Evolutionary conservation across 2,888 invertebrate species (phyloP).

Genomic region (Tryphoninae sp.): DNA sequence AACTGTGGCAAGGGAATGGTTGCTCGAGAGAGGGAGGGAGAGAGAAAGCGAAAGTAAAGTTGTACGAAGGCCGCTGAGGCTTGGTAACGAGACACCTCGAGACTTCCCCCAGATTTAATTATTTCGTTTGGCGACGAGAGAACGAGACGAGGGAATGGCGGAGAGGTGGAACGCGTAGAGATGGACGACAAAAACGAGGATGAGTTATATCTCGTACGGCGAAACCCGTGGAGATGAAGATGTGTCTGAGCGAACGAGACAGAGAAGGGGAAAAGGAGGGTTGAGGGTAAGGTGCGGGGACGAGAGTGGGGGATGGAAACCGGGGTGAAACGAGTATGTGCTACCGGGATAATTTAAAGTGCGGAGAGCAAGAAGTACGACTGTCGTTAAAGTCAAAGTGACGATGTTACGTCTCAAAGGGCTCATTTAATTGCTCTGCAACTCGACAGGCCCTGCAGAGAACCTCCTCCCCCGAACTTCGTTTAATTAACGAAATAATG

Average conservation of each 20-base stretch:
- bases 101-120: slow-evolving; percentile 65
- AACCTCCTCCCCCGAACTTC: slow-evolving; percentile 68
- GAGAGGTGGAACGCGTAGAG: slow-evolving; percentile 29
- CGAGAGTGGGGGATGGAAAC: slow-evolving; percentile 7
- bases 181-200: slow-evolving; percentile 44
- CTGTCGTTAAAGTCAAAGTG: slow-evolving; percentile 72
- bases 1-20: not conserved
- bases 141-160: slow-evolving; percentile 27
- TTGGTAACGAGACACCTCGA: slow-evolving; percentile 58
- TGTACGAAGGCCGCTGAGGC: slow-evolving; percentile 40
- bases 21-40: not conserved
- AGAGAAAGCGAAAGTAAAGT: slow-evolving; percentile 40
- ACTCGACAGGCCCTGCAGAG: slow-evolving; percentile 30
- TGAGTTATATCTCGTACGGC: slow-evolving; percentile 41
- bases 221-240: slow-evolving; percentile 15
- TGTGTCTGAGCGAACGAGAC: not conserved
- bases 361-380: slow-evolving; percentile 60
- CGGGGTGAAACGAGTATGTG: slow-evolving; percentile 24
- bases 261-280: not conserved
- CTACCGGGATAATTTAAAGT: slow-evolving; percentile 69
- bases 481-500: slow-evolving; percentile 79
- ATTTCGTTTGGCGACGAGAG: slow-evolving; percentile 61
- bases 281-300: not conserved
- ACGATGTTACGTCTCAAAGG: slow-evolving; percentile 73
- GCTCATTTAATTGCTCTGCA: slow-evolving; percentile 73